These are phyloP conservation scores for Machaerirhynchus nigripectus DNA, from an alignment of 2,113 vertebrate species.

Conservation along the genomic window DNA sequence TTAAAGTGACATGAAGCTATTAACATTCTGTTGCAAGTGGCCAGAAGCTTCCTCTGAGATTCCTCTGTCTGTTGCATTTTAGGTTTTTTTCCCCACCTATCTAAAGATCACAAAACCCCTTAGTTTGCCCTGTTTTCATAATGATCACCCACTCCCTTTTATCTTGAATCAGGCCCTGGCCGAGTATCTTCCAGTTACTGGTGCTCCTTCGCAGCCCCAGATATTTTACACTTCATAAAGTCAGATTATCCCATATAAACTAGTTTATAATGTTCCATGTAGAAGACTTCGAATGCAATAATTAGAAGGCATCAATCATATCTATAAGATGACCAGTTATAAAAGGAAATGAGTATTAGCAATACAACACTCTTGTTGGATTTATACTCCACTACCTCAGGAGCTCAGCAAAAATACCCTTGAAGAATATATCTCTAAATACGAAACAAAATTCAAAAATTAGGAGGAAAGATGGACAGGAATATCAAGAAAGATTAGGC, in stretches of 20 bases:
- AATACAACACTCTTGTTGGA: not conserved
- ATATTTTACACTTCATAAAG: not conserved
- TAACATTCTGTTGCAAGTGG: conserved; percentile 85
- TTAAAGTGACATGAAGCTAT: conserved; percentile 80
- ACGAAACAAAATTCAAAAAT: not conserved
- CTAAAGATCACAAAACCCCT: conserved; percentile 61
- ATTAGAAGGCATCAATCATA: not conserved
- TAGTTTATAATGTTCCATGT: not conserved
- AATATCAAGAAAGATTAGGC: not conserved
- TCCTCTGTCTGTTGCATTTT: not conserved
- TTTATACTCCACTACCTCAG: not conserved
- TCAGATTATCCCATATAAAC: not conserved
- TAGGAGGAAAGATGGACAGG: not conserved
- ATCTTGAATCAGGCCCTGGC: conserved; percentile 41
- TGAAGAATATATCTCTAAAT: not conserved
- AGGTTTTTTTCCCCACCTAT: not conserved
- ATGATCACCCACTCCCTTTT: conserved; percentile 56
- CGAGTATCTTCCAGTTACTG: not conserved
- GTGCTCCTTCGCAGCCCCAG: not conserved
- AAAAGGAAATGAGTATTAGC: not conserved
- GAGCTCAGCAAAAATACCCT: not conserved
- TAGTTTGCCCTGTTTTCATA: conserved; percentile 68
- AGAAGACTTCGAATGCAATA: not conserved
- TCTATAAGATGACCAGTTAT: not conserved
- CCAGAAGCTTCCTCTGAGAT: conserved; percentile 64